phyloP scores from a whole-genome alignment of 2,888 invertebrate genomes.

The Diplolepis rosae region DNA sequence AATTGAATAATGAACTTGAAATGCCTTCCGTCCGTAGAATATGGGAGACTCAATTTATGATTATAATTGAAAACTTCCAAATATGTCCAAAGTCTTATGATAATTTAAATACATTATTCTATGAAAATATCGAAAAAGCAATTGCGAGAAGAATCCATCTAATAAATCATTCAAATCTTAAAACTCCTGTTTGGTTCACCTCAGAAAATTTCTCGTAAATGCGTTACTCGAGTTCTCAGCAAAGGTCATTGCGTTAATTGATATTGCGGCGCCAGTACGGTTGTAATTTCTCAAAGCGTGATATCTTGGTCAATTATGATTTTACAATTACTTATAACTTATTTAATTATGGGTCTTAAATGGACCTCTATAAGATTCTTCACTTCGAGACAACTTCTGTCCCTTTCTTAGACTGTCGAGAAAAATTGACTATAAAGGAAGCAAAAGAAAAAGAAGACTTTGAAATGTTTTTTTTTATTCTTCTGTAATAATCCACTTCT shows the following conservation, averaged over 20 bases:
- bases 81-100: too few relatives aligned
- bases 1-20: too few relatives aligned
- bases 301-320: not conserved
- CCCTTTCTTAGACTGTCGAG: not conserved
- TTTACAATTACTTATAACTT: not conserved
- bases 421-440: too few relatives aligned
- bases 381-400: not conserved
- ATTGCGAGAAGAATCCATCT: not conserved
- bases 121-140: too few relatives aligned
- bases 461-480: not conserved
- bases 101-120: too few relatives aligned
- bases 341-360: conserved; percentile 17
- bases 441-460: not conserved
- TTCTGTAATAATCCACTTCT: conserved; percentile 1
- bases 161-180: not conserved
- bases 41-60: too few relatives aligned
- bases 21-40: too few relatives aligned
- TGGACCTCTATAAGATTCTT: not conserved
- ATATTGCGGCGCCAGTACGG: not conserved
- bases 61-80: too few relatives aligned
- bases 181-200: not conserved
- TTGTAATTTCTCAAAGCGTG: not conserved
- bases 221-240: not conserved
- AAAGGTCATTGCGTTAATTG: not conserved
- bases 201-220: not conserved